phyloP scores from a whole-genome alignment of 2,888 invertebrate species.

The Vandiemenella viatica region DNA sequence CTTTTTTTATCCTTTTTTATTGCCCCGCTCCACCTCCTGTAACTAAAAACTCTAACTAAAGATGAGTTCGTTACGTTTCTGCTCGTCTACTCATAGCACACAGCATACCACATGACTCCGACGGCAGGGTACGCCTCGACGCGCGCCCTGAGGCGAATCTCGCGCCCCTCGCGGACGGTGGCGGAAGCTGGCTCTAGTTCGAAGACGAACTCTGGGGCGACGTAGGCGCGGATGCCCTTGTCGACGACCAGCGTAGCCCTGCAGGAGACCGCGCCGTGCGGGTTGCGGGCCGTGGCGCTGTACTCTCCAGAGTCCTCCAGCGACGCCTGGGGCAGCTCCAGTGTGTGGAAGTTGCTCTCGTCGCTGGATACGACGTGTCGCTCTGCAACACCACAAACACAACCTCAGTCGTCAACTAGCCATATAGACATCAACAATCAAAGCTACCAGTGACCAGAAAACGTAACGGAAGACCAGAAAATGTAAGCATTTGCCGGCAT shows the following conservation, averaged over 20 bases:
- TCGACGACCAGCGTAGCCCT: constrained; percentile 61
- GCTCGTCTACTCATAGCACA: no score
- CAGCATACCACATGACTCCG: constrained; percentile 65
- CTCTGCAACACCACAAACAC: constrained; percentile 25
- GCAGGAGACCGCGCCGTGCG: constrained; percentile 68
- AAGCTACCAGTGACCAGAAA: no score
- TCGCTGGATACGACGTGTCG: constrained; percentile 48
- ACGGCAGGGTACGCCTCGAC: constrained; percentile 52
- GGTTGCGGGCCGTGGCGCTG: constrained; percentile 61
- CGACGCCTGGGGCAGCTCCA: constrained; percentile 65
- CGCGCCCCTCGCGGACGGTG: constrained; percentile 41
- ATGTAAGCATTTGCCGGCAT: no score
- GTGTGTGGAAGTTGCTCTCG: constrained; percentile 66
- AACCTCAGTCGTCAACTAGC: background rate
- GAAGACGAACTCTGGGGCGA: constrained; percentile 61
- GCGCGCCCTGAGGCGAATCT: constrained; percentile 39
- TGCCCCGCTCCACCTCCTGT: no score
- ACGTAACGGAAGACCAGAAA: no score
- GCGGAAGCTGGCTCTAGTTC: constrained; percentile 46
- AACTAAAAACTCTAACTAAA: no score
- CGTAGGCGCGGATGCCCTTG: constrained; percentile 67
- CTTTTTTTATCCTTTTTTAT: no score
- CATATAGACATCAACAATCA: no score
- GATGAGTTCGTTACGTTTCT: no score
- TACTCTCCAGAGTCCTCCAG: constrained; percentile 70